Evolutionary conservation across 2,888 invertebrate species (phyloP).

Genomic region (Allolobophora icterica): DNA sequence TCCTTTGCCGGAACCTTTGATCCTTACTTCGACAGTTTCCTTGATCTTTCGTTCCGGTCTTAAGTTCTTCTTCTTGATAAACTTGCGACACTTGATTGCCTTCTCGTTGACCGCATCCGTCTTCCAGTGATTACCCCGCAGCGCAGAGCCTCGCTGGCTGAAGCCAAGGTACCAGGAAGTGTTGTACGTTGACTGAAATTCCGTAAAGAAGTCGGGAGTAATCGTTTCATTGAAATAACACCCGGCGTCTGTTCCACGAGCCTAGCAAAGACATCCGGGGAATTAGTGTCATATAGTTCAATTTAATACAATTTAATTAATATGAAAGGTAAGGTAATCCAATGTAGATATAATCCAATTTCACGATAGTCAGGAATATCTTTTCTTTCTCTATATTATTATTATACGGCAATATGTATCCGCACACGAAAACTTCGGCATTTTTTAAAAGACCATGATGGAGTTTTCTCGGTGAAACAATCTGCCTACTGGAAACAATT

Average conservation of each 20-base stretch:
- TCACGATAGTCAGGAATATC: too few species aligned
- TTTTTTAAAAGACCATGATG: too few species aligned
- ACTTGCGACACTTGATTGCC: background rate
- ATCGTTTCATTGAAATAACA: conserved; percentile 30
- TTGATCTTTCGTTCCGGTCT: background rate
- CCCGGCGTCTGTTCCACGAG: background rate
- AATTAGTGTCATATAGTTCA: background rate
- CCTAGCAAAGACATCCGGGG: background rate
- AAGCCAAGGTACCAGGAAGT: conserved; percentile 29
- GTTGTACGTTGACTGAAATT: conserved; percentile 26
- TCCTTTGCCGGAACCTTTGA: background rate
- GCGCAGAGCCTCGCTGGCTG: background rate
- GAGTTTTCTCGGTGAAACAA: too few species aligned
- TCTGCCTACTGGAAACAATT: too few species aligned
- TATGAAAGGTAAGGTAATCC: background rate
- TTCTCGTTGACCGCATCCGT: background rate
- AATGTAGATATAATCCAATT: too few species aligned
- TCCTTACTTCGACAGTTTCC: background rate
- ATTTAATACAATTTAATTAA: background rate
- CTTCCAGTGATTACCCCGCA: background rate
- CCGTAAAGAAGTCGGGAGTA: conserved; percentile 1
- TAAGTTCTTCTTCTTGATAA: background rate
- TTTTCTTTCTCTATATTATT: too few species aligned
- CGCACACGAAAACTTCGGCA: too few species aligned
- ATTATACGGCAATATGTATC: too few species aligned